phyloP scores from a whole-genome alignment of 2,797 vertebrate species.

The Sebastes glaucus region DNA sequence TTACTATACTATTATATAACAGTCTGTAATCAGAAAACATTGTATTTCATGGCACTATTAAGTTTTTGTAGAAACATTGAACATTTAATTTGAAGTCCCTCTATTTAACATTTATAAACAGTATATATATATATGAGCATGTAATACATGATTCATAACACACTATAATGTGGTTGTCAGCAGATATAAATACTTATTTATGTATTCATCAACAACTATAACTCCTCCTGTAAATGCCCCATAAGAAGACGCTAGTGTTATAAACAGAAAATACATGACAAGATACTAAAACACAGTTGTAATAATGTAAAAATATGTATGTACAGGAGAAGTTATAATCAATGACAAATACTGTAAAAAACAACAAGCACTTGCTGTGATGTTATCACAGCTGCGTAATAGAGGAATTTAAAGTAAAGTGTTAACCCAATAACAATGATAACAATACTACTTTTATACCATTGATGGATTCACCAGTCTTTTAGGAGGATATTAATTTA shows the following conservation, averaged over 20 bases:
- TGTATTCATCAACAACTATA: not conserved
- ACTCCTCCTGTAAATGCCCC: not conserved
- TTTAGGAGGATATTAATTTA: not conserved
- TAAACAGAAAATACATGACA: not conserved
- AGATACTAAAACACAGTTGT: not conserved
- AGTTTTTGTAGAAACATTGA: not conserved
- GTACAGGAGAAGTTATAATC: not conserved
- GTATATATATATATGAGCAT: not conserved
- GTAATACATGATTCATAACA: not conserved
- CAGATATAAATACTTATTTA: not conserved
- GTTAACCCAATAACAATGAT: too few relatives aligned
- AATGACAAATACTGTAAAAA: not conserved
- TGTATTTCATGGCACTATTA: not conserved
- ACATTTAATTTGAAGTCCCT: not conserved
- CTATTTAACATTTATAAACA: not conserved
- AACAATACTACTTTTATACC: not conserved
- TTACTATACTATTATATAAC: not conserved
- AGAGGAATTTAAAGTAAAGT: not conserved
- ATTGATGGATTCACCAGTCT: not conserved
- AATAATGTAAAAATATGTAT: not conserved
- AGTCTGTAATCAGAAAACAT: not conserved
- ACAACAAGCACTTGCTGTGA: not conserved
- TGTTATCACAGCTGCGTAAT: not conserved
- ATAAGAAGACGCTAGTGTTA: not conserved
- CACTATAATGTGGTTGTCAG: rapidly evolving